Conservation (phyloP, 1,140 invertebrate genomes). For the Brachionus koreanus region DNA sequence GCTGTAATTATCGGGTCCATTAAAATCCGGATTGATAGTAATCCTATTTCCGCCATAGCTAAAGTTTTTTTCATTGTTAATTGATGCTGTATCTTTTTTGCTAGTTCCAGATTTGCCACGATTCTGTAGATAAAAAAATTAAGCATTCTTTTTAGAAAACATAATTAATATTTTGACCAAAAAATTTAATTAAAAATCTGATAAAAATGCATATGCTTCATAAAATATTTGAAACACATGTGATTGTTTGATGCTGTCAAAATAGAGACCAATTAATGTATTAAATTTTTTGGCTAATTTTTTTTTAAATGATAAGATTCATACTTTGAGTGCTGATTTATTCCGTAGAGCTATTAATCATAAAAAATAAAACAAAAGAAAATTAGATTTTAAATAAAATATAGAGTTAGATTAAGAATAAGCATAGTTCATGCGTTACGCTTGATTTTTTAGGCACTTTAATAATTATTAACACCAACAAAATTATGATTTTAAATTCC, state of each 20-base stretch:
- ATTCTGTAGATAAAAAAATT: neutral
- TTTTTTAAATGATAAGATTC: neutral
- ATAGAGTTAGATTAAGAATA: neutral
- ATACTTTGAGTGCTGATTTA: constrained; percentile 38
- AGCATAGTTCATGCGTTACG: constrained; percentile 8
- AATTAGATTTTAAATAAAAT: neutral
- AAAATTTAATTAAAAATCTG: neutral
- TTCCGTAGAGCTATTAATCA: neutral
- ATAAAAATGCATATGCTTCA: neutral
- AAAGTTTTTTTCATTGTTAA: neutral
- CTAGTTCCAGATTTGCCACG: neutral
- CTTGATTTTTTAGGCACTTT: neutral
- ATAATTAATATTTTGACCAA: neutral
- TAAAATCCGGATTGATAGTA: neutral
- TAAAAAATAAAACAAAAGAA: neutral
- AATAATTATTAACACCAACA: neutral
- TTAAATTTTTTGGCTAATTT: constrained; percentile 17
- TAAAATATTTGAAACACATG: neutral
- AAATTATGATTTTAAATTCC: neutral
- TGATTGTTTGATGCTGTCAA: neutral
- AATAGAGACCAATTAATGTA: neutral
- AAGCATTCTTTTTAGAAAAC: neutral
- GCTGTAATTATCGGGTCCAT: constrained; percentile 25
- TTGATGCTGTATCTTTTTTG: neutral
- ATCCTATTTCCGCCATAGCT: neutral